Conservation (phyloP, 1,140 invertebrate species). For the Drosophila obscura region DNA sequence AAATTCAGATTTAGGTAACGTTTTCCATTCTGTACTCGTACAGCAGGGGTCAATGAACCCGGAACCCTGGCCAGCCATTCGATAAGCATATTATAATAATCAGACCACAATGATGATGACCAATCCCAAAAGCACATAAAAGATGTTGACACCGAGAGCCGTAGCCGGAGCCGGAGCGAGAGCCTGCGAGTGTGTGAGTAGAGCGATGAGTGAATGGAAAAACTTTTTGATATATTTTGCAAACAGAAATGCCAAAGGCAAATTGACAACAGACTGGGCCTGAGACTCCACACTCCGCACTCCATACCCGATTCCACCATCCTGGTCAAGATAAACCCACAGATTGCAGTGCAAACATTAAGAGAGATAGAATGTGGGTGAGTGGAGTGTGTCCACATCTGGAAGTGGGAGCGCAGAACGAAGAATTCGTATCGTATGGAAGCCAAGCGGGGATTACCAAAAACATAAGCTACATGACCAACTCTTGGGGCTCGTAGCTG, state of each 20-base stretch:
- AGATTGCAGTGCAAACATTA: slow-evolving; percentile 64
- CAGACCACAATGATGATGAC: slow-evolving; percentile 64
- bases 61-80: slow-evolving; percentile 23
- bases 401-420: background rate
- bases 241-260: slow-evolving; percentile 74
- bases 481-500: slow-evolving; percentile 23
- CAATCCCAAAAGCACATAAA: slow-evolving; percentile 69
- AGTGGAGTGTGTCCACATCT: slow-evolving; percentile 37
- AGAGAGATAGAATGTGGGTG: background rate
- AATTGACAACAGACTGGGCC: slow-evolving; percentile 56
- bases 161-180: background rate
- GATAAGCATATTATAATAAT: slow-evolving; percentile 80
- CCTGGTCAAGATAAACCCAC: slow-evolving; percentile 48
- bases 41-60: slow-evolving; percentile 54
- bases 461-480: slow-evolving; percentile 47
- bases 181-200: background rate
- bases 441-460: slow-evolving; percentile 41
- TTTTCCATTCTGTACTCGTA: slow-evolving; percentile 20
- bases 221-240: slow-evolving; percentile 77
- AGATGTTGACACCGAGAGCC: slow-evolving; percentile 34
- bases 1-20: slow-evolving; percentile 57
- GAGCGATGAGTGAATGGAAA: slow-evolving; percentile 49
- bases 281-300: too few species aligned
- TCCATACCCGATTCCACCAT: too few species aligned
- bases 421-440: slow-evolving; percentile 55